Conservation (phyloP, 2,113 vertebrate species). For the Channa maculata region DNA sequence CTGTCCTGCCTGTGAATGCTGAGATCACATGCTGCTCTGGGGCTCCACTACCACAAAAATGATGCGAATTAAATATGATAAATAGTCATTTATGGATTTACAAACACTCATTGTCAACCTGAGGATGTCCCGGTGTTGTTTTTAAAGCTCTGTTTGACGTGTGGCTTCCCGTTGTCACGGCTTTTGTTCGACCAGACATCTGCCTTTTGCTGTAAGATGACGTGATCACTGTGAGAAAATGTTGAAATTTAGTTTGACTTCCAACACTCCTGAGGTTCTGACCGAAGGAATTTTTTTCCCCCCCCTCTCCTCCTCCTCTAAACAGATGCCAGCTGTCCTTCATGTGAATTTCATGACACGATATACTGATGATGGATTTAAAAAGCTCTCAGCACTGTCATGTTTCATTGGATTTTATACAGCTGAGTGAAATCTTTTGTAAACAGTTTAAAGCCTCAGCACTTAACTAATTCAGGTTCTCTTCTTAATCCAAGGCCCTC, state of each 20-base stretch:
- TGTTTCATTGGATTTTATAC: background rate
- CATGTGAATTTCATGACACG: constrained; percentile 41
- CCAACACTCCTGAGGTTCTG: constrained; percentile 25
- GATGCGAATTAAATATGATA: constrained; percentile 19
- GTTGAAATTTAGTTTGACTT: constrained; percentile 34
- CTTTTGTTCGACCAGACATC: constrained; percentile 36
- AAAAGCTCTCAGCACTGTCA: constrained; percentile 4
- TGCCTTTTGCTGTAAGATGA: constrained; percentile 49
- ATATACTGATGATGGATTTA: constrained; percentile 21
- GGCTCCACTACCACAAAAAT: constrained; percentile 16
- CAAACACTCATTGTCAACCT: constrained; percentile 3
- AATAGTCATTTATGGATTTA: background rate
- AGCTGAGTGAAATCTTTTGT: constrained; percentile 1
- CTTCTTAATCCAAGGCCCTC: too few species aligned
- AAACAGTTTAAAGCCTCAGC: background rate
- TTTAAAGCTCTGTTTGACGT: background rate
- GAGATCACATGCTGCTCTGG: constrained; percentile 2
- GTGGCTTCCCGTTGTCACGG: constrained; percentile 2
- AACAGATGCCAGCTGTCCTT: constrained; percentile 29
- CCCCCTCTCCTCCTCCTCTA: constrained; percentile 20
- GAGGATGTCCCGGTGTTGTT: background rate
- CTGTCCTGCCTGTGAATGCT: constrained; percentile 24
- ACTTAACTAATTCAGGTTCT: too few species aligned
- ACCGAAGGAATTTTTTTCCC: constrained; percentile 44
- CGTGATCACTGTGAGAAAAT: constrained; percentile 56